These are phyloP conservation scores for Anguilla japonica DNA, from an alignment of 2,113 vertebrate genomes.

Conservation along the genomic window DNA sequence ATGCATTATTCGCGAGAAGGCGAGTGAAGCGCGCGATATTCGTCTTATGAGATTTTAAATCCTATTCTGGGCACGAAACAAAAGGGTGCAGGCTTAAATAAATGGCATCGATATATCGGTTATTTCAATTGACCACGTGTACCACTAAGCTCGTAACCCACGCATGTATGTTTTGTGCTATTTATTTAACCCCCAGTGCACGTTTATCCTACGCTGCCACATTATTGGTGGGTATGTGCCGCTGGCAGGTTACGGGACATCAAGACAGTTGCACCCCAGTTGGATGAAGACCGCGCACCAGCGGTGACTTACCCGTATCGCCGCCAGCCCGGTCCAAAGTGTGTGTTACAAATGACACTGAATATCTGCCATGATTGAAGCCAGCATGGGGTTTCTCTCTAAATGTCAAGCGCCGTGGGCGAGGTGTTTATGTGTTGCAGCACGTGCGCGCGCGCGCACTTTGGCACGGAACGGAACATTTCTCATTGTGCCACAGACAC, in stretches of 20 bases:
- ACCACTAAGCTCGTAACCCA: not conserved
- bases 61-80: too few relatives aligned
- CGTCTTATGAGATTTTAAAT: too few relatives aligned
- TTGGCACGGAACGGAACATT: slow-evolving; percentile 24
- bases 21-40: too few relatives aligned
- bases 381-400: slow-evolving; percentile 70
- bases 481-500: not conserved
- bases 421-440: slow-evolving; percentile 43
- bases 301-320: slow-evolving; percentile 72
- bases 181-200: not conserved
- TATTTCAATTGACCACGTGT: not conserved
- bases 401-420: slow-evolving; percentile 72
- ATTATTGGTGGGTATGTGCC: not conserved
- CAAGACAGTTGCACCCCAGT: not conserved
- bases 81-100: too few relatives aligned
- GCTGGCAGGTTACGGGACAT: not conserved
- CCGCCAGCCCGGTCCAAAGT: slow-evolving; percentile 69
- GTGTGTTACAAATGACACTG: slow-evolving; percentile 71
- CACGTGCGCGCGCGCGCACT: slow-evolving; percentile 26
- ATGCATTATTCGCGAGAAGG: too few relatives aligned
- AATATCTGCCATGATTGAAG: slow-evolving; percentile 75
- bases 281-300: slow-evolving; percentile 58
- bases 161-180: not conserved
- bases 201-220: slow-evolving; percentile 3
- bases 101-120: too few relatives aligned